Evolutionary conservation across 2,797 vertebrate species (phyloP).

Genomic region (Capromys pilorides): DNA sequence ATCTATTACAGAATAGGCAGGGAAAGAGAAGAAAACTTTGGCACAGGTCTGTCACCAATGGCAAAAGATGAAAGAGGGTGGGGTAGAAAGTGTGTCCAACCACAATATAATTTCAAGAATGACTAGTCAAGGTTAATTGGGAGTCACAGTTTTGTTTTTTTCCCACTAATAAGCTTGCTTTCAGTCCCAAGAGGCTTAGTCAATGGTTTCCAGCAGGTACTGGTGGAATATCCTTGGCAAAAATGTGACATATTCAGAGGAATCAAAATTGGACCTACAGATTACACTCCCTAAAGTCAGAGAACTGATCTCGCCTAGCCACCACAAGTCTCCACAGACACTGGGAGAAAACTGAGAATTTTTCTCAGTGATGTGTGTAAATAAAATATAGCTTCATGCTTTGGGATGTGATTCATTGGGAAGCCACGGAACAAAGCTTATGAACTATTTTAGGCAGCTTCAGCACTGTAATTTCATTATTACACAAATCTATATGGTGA

Average conservation of each 20-base stretch:
- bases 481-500: constrained; percentile 53
- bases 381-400: constrained; percentile 60
- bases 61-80: background rate
- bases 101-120: background rate
- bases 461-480: constrained; percentile 14
- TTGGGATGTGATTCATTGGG: constrained; percentile 2
- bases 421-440: constrained; percentile 1
- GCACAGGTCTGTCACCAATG: too few relatives aligned
- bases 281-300: background rate
- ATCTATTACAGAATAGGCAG: background rate
- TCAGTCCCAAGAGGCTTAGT: background rate
- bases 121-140: background rate
- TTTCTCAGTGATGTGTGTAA: constrained; percentile 35
- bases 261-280: background rate
- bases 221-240: background rate
- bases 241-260: background rate
- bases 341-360: background rate
- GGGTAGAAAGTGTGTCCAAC: background rate
- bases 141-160: background rate
- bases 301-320: background rate
- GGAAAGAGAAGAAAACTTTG: background rate
- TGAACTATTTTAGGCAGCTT: constrained; percentile 48
- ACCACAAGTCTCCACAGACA: background rate
- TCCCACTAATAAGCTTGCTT: background rate
- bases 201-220: background rate